Conservation (phyloP, 1,140 invertebrate genomes). For the Delia radicum region DNA sequence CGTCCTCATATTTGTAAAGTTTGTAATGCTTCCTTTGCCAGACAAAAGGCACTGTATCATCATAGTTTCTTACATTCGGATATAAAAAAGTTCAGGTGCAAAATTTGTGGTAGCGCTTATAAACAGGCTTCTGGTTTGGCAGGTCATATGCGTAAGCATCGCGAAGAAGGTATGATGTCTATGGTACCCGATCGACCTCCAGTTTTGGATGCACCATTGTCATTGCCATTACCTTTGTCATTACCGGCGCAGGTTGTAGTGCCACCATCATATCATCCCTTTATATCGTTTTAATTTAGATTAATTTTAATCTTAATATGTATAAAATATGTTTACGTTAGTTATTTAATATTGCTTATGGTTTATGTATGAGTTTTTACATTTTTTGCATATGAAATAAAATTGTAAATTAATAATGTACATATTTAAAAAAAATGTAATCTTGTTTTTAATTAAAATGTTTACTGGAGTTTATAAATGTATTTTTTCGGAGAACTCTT, state of each 20-base stretch:
- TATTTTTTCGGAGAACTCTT: no score
- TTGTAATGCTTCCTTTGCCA: slow-evolving; percentile 78
- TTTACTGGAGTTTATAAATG: no score
- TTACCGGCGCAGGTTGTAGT: neutral
- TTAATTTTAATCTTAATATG: neutral
- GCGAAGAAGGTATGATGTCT: slow-evolving; percentile 21
- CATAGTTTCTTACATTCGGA: slow-evolving; percentile 48
- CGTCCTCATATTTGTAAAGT: slow-evolving; percentile 73
- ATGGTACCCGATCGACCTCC: neutral
- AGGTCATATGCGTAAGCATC: slow-evolving; percentile 57
- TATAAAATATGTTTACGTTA: no score
- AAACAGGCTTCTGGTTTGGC: slow-evolving; percentile 48
- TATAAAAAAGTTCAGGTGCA: slow-evolving; percentile 50
- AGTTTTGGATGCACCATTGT: neutral
- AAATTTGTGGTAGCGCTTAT: slow-evolving; percentile 49
- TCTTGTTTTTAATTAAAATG: no score
- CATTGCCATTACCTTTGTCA: no score
- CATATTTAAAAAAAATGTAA: no score
- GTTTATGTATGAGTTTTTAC: no score
- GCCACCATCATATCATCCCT: neutral
- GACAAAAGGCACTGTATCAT: slow-evolving; percentile 69
- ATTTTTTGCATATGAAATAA: no score
- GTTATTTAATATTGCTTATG: no score
- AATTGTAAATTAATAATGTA: no score
- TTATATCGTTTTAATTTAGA: neutral